Conservation (phyloP, 2,113 vertebrate species). For the Plotosus lineatus region DNA sequence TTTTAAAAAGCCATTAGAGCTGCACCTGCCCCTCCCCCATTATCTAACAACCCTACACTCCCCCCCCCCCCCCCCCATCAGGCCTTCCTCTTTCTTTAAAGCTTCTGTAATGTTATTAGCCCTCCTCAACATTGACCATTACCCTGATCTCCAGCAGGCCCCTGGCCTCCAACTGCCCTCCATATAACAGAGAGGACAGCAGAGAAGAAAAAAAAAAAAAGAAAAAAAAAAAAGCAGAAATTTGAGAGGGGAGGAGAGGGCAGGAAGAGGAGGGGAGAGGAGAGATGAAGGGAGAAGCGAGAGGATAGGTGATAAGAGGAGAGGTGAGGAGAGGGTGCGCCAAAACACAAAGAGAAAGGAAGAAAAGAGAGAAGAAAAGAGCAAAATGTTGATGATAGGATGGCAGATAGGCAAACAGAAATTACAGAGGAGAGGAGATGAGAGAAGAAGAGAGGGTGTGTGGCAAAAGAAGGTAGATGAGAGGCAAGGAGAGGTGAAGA, state of each 20-base stretch:
- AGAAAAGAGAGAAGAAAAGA: background rate
- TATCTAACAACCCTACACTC: constrained; percentile 24
- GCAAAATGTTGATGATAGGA: background rate
- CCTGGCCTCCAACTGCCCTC: constrained; percentile 35
- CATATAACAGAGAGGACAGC: constrained; percentile 47
- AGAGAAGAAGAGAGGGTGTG: background rate
- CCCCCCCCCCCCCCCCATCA: constrained; percentile 40
- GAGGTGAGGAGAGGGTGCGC: background rate
- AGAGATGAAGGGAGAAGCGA: constrained; percentile 20
- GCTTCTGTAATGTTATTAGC: constrained; percentile 73
- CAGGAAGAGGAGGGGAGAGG: background rate
- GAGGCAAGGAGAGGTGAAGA: constrained; percentile 2
- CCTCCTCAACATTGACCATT: constrained; percentile 63
- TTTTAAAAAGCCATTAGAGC: constrained; percentile 82
- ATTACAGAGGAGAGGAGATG: background rate
- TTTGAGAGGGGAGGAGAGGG: constrained; percentile 41
- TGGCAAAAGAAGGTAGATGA: too few relatives aligned
- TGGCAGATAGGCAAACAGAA: too few relatives aligned
- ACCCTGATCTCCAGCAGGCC: constrained; percentile 49
- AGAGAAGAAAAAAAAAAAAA: constrained; percentile 56
- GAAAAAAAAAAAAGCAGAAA: constrained; percentile 49
- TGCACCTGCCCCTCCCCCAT: constrained; percentile 69
- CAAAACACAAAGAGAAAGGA: too few relatives aligned
- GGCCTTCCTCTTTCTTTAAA: constrained; percentile 51
- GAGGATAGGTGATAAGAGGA: background rate